A percentile compares a stretch with the other conserved stretches of the same genome.
phyloP scores from a whole-genome alignment of 1,140 invertebrate species.

The Macrosteles quadrilineatus region DNA sequence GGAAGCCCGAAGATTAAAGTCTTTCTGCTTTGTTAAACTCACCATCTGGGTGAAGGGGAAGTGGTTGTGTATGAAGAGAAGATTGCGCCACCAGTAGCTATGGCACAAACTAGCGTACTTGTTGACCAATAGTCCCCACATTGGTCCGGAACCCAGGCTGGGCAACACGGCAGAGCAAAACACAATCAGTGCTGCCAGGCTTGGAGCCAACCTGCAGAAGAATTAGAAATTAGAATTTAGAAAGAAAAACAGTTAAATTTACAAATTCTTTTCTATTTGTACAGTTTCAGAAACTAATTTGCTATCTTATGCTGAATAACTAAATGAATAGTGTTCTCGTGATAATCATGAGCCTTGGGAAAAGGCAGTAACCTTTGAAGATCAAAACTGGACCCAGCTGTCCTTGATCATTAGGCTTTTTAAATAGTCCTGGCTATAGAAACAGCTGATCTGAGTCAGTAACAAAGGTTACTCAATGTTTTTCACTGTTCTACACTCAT shows the following conservation, averaged over 20 bases:
- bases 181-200: slow-evolving; percentile 58
- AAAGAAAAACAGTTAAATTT: neutral
- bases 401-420: too few species aligned
- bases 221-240: neutral
- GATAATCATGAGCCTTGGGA: too few species aligned
- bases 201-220: slow-evolving; percentile 56
- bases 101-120: slow-evolving; percentile 63
- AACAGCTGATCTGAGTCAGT: too few species aligned
- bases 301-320: neutral
- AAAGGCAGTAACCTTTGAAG: too few species aligned
- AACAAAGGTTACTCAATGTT: too few species aligned
- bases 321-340: too few species aligned
- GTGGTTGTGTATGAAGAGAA: slow-evolving; percentile 69
- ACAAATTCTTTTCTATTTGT: neutral
- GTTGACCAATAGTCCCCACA: slow-evolving; percentile 62
- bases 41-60: slow-evolving; percentile 71
- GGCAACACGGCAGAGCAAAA: slow-evolving; percentile 64
- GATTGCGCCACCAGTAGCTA: slow-evolving; percentile 66
- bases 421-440: too few species aligned
- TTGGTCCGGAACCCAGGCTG: slow-evolving; percentile 57
- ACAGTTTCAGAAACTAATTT: neutral
- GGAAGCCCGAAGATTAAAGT: too few species aligned
- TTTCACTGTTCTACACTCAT: too few species aligned
- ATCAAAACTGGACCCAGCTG: too few species aligned
- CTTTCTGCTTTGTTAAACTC: too few species aligned